Conservation (phyloP, 2,888 invertebrate species). For the Cistogaster globosa region DNA sequence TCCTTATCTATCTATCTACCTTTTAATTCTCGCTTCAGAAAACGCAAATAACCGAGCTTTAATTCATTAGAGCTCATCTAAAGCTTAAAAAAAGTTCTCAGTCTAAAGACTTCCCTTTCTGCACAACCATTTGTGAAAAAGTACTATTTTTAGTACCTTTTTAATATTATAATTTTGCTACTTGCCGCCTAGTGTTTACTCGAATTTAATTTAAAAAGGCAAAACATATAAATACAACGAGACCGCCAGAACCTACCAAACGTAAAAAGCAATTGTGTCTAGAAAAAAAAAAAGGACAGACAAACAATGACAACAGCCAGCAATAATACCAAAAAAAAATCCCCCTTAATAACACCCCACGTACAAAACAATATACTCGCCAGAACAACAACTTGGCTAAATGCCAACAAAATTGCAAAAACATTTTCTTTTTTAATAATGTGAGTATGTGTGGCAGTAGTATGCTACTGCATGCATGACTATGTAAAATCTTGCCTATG, state of each 20-base stretch:
- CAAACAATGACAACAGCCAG: slow-evolving; percentile 10
- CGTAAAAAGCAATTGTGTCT: slow-evolving; percentile 42
- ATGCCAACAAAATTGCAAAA: slow-evolving; percentile 55
- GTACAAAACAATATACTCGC: slow-evolving; percentile 45
- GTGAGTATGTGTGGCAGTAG: not conserved
- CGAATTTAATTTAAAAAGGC: slow-evolving; percentile 39
- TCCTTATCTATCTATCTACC: no score
- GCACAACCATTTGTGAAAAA: not conserved
- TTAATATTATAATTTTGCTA: not conserved
- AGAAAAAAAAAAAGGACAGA: not conserved
- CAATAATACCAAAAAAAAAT: slow-evolving; percentile 45
- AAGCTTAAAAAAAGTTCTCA: not conserved
- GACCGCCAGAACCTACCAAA: slow-evolving; percentile 31
- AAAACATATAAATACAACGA: slow-evolving; percentile 21
- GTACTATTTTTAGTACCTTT: not conserved
- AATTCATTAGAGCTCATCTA: no score
- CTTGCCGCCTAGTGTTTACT: not conserved
- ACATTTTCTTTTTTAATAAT: slow-evolving; percentile 17
- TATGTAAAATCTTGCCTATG: slow-evolving; percentile 43
- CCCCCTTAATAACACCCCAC: slow-evolving; percentile 64
- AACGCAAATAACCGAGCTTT: no score
- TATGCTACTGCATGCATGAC: slow-evolving; percentile 12
- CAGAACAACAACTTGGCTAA: slow-evolving; percentile 64
- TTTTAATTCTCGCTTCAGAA: no score
- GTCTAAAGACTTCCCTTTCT: not conserved